Conservation (phyloP, 1,140 invertebrate species). For the Cydia amplana region DNA sequence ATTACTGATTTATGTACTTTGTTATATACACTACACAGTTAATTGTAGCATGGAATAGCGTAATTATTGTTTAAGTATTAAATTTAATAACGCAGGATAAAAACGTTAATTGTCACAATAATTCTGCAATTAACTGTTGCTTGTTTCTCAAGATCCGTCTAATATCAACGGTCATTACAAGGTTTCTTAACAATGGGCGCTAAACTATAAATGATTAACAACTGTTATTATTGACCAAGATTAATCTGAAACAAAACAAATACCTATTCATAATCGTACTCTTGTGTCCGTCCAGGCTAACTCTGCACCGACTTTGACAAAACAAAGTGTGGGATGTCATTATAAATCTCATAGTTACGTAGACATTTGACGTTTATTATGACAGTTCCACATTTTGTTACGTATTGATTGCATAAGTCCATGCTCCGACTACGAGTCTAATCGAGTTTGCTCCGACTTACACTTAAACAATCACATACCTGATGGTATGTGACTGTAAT, state of each 20-base stretch:
- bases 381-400: no score
- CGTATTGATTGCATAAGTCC: no score
- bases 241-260: neutral
- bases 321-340: no score
- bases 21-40: neutral
- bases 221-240: neutral
- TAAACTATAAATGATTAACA: neutral
- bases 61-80: neutral
- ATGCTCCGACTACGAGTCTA: no score
- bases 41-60: neutral
- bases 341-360: no score
- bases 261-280: no score
- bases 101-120: conserved; percentile 5
- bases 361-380: no score
- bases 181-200: neutral
- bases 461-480: no score
- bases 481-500: no score
- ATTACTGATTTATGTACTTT: neutral
- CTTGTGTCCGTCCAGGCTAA: no score
- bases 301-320: no score
- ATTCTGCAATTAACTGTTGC: conserved; percentile 2
- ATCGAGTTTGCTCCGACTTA: no score
- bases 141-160: conserved; percentile 15
- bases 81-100: neutral
- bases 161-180: neutral